Evolutionary conservation across 2,888 invertebrate genomes (phyloP).

Genomic region (Acronicta aceris): DNA sequence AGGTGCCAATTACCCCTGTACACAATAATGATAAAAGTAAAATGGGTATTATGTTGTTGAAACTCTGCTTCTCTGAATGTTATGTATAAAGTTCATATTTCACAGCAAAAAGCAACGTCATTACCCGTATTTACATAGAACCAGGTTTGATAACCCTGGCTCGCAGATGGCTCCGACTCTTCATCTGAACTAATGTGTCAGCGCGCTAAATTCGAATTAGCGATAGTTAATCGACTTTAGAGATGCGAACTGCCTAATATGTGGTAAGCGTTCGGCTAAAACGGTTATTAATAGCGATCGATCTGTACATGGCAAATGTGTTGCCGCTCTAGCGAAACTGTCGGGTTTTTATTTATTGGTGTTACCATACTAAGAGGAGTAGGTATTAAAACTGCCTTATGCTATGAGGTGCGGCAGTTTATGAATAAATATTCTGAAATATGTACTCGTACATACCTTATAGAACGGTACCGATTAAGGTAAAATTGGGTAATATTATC

Average conservation of each 20-base stretch:
- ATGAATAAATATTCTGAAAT: too few relatives aligned
- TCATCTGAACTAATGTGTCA: conserved; percentile 63
- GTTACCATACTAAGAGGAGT: conserved; percentile 20
- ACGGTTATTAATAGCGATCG: conserved; percentile 64
- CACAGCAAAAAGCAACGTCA: conserved; percentile 24
- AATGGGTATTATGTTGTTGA: too few relatives aligned
- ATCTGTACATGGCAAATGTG: conserved; percentile 45
- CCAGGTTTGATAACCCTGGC: conserved; percentile 48
- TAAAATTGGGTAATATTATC: conserved; percentile 2
- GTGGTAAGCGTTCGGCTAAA: conserved; percentile 62
- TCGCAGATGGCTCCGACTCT: conserved; percentile 53
- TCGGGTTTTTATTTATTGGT: conserved; percentile 23
- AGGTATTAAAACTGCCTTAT: too few relatives aligned
- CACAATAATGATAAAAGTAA: too few relatives aligned
- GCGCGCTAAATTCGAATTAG: conserved; percentile 68
- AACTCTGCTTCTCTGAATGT: neutral
- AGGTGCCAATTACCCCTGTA: too few relatives aligned
- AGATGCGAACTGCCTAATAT: conserved; percentile 61
- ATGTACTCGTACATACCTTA: too few relatives aligned
- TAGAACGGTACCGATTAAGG: too few relatives aligned
- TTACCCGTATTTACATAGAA: conserved; percentile 49
- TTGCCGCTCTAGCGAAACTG: conserved; percentile 21
- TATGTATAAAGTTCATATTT: conserved; percentile 16
- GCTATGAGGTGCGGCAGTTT: too few relatives aligned
- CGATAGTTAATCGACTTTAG: conserved; percentile 68